phyloP scores from a whole-genome alignment of 2,113 vertebrate species.

The Notechis scutatus region DNA sequence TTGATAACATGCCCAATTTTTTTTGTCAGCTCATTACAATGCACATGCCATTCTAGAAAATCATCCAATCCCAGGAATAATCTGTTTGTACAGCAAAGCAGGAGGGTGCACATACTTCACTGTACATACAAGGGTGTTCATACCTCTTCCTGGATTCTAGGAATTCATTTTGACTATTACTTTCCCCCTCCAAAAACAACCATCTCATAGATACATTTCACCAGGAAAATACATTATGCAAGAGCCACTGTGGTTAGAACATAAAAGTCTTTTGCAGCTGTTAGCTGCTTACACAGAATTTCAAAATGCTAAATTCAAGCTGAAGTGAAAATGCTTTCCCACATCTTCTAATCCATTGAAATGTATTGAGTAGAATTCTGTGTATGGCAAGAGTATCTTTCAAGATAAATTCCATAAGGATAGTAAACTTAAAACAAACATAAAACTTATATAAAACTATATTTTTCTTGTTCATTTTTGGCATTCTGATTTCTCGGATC shows the following conservation, averaged over 20 bases:
- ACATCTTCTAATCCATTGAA: neutral
- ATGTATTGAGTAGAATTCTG: neutral
- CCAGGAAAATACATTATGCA: conserved; percentile 13
- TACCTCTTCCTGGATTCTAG: neutral
- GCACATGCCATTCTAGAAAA: neutral
- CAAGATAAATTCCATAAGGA: neutral
- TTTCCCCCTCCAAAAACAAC: neutral
- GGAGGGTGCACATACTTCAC: neutral
- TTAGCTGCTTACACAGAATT: neutral
- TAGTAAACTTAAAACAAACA: neutral
- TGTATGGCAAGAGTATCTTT: neutral
- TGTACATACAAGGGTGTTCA: neutral
- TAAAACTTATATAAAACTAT: neutral
- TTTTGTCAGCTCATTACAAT: neutral
- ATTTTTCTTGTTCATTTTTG: neutral
- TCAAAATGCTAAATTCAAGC: neutral
- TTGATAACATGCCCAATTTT: neutral
- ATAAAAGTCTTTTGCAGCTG: neutral
- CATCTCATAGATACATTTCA: neutral
- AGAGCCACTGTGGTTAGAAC: neutral
- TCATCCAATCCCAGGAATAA: neutral
- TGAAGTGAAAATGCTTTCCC: neutral
- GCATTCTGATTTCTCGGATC: neutral
- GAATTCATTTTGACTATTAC: neutral
- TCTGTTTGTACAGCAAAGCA: neutral